Conservation (phyloP, 2,888 invertebrate species). For the Panzeria rudis region DNA sequence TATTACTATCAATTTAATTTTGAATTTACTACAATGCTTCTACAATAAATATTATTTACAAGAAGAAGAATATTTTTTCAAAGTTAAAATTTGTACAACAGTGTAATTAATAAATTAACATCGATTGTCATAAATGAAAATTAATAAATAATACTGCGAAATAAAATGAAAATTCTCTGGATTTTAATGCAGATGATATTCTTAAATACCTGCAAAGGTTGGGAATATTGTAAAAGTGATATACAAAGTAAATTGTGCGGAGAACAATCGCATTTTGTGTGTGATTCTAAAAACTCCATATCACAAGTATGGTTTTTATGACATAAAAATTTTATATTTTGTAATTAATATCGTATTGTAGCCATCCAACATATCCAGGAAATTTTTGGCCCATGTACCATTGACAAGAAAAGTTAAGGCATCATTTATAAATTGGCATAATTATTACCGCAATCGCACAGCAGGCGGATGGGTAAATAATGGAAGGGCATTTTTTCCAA, state of each 20-base stretch:
- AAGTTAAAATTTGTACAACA: no score
- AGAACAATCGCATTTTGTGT: constrained; percentile 38
- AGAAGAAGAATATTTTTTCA: no score
- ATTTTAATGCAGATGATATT: not conserved
- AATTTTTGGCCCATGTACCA: constrained; percentile 66
- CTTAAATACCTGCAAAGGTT: not conserved
- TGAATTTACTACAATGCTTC: no score
- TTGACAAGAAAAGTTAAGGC: constrained; percentile 69
- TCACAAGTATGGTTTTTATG: constrained; percentile 19
- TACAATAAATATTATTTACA: no score
- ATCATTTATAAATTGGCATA: constrained; percentile 66
- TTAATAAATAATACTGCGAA: not conserved
- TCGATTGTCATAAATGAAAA: not conserved
- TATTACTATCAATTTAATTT: no score
- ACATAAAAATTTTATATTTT: not conserved
- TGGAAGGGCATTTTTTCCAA: constrained; percentile 47
- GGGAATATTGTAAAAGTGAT: constrained; percentile 63
- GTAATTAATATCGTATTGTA: not conserved
- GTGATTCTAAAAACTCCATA: constrained; percentile 36
- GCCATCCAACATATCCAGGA: not conserved
- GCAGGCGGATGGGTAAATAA: constrained; percentile 62
- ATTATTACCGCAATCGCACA: constrained; percentile 65
- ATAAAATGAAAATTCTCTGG: constrained; percentile 10
- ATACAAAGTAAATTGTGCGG: constrained; percentile 38
- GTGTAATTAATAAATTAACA: no score